phyloP scores from a whole-genome alignment of 2,113 vertebrate genomes.

The Podiceps cristatus region DNA sequence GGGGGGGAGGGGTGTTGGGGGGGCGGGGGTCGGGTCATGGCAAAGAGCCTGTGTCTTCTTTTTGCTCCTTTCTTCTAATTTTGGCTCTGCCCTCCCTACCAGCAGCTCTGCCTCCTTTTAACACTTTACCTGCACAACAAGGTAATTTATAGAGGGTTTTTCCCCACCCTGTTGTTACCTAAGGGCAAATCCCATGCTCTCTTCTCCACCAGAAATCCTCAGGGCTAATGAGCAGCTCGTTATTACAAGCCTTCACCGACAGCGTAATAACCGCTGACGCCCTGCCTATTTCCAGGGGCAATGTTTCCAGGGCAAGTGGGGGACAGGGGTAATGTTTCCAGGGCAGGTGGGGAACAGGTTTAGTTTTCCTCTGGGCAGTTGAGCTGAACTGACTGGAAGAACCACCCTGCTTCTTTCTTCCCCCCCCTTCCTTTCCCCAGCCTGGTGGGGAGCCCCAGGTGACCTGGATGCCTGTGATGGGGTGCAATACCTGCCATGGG shows the following conservation, averaged over 20 bases:
- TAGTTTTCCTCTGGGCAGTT: not conserved
- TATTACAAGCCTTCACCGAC: not conserved
- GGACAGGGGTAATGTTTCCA: not conserved
- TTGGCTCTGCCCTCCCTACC: not conserved
- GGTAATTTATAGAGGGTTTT: not conserved
- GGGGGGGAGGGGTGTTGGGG: accelerated
- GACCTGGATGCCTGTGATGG: not conserved
- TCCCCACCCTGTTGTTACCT: not conserved
- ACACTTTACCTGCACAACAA: not conserved
- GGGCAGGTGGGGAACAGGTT: not conserved
- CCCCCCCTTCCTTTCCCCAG: not conserved
- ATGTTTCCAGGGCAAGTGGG: not conserved
- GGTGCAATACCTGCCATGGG: accelerated
- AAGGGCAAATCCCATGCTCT: conserved; percentile 39
- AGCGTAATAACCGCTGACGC: not conserved
- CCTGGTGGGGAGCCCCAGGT: not conserved
- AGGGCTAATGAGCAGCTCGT: not conserved
- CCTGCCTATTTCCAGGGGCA: conserved; percentile 2
- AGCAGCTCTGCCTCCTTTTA: not conserved
- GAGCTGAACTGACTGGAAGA: not conserved
- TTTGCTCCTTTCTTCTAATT: not conserved
- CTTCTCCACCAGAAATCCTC: not conserved
- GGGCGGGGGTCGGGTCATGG: not conserved
- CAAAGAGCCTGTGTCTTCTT: not conserved
- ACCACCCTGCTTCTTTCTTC: not conserved